Evolutionary conservation across 2,888 invertebrate genomes (phyloP).

Genomic region (Dimorphilus gyrociliatus): DNA sequence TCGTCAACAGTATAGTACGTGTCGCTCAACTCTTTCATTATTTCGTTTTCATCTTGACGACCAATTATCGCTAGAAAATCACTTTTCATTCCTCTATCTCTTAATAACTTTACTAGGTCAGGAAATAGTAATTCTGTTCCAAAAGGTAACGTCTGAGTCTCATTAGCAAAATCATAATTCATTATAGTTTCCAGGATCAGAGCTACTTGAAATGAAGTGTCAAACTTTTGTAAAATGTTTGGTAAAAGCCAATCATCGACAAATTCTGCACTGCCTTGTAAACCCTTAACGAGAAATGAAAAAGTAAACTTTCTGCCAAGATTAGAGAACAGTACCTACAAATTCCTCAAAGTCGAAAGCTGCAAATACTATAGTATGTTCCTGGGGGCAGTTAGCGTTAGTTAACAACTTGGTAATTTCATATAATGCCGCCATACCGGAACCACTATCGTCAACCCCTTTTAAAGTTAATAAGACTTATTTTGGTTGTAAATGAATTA

Average conservation of each 20-base stretch:
- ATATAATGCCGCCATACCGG: neutral
- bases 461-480: neutral
- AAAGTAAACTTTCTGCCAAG: neutral
- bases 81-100: no score
- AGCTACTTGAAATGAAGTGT: neutral
- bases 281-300: neutral
- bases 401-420: slow-evolving; percentile 3
- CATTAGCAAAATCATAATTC: neutral
- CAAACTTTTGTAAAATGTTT: neutral
- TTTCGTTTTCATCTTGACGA: no score
- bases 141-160: neutral
- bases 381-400: neutral
- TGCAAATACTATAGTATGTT: slow-evolving; percentile 3
- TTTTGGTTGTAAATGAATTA: no score
- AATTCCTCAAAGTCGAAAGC: slow-evolving; percentile 4
- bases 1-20: no score
- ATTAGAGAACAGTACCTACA: slow-evolving; percentile 1
- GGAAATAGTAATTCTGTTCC: no score
- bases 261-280: slow-evolving; percentile 2
- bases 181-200: neutral
- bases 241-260: slow-evolving; percentile 1
- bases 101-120: no score
- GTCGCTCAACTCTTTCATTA: no score
- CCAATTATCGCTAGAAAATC: no score
- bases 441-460: slow-evolving; percentile 5